Percentiles rank a stretch among this genome's conserved stretches.
phyloP scores from a whole-genome alignment of 1,140 invertebrate species.

The Micrasema minimum region DNA sequence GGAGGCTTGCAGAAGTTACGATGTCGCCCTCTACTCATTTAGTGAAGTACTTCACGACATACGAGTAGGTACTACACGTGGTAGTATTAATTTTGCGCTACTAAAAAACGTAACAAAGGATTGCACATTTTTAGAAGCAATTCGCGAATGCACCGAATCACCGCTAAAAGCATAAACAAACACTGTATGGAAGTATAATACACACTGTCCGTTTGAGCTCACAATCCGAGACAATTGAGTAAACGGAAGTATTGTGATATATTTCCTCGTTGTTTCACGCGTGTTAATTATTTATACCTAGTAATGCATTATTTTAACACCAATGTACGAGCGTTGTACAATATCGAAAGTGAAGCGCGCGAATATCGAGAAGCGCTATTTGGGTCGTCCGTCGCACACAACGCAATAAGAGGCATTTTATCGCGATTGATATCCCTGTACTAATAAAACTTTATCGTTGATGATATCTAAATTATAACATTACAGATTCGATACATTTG shows the following conservation, averaged over 20 bases:
- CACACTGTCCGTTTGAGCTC: conserved; percentile 17
- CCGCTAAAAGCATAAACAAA: too few relatives aligned
- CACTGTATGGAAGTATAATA: background rate
- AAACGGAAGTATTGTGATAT: conserved; percentile 33
- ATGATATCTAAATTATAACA: too few relatives aligned
- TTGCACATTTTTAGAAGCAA: too few relatives aligned
- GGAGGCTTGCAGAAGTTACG: too few relatives aligned
- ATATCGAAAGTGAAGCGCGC: conserved; percentile 35
- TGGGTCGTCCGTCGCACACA: conserved; percentile 4
- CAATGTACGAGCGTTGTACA: conserved; percentile 19
- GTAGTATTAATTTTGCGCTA: too few relatives aligned
- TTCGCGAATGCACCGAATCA: too few relatives aligned
- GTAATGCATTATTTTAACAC: conserved; percentile 34
- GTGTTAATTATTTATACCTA: conserved; percentile 21
- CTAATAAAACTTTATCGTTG: too few relatives aligned
- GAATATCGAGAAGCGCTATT: background rate
- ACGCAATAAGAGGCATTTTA: background rate
- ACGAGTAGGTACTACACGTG: too few relatives aligned
- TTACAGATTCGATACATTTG: too few relatives aligned
- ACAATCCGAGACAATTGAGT: conserved; percentile 30
- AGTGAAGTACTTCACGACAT: too few relatives aligned
- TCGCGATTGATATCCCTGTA: background rate
- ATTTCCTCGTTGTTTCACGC: conserved; percentile 36
- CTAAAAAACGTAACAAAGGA: too few relatives aligned
- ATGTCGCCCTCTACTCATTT: too few relatives aligned